phyloP scores from a whole-genome alignment of 2,797 vertebrate species.

The Lepus townsendii region DNA sequence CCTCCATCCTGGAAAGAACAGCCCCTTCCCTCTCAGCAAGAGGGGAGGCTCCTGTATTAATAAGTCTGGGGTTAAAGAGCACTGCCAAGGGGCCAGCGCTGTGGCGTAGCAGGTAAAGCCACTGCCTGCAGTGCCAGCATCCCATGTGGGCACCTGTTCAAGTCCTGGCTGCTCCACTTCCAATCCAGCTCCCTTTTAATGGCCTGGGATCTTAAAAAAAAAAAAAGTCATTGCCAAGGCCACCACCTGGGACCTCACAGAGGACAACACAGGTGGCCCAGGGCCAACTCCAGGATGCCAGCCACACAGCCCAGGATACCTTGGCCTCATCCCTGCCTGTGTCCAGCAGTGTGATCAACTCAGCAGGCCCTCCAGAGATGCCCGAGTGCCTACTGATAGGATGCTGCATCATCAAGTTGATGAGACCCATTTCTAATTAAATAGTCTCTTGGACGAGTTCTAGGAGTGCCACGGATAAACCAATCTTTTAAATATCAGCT shows the following conservation, averaged over 20 bases:
- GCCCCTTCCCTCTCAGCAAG: background rate
- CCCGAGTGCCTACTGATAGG: no score
- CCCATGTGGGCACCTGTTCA: no score
- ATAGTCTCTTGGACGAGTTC: background rate
- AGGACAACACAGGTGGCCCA: background rate
- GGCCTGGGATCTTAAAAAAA: no score
- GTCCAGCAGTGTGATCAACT: background rate
- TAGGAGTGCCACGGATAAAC: background rate
- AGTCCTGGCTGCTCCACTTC: no score
- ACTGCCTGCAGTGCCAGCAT: no score
- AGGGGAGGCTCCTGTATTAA: no score
- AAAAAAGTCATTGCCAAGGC: background rate
- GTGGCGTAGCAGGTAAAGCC: no score
- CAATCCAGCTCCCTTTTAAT: no score
- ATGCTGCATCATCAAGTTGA: background rate
- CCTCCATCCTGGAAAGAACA: no score
- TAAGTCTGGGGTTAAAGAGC: background rate
- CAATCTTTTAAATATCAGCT: background rate
- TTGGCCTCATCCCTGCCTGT: background rate
- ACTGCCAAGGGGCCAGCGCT: background rate
- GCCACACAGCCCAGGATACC: background rate
- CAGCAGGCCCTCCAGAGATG: background rate
- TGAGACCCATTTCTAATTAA: background rate
- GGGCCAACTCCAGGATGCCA: background rate
- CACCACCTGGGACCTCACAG: rapidly evolving